A percentile compares a stretch with the other conserved stretches of the same genome.
phyloP scores from a whole-genome alignment of 2,797 vertebrate species.

The Phataginus tetradactyla region DNA sequence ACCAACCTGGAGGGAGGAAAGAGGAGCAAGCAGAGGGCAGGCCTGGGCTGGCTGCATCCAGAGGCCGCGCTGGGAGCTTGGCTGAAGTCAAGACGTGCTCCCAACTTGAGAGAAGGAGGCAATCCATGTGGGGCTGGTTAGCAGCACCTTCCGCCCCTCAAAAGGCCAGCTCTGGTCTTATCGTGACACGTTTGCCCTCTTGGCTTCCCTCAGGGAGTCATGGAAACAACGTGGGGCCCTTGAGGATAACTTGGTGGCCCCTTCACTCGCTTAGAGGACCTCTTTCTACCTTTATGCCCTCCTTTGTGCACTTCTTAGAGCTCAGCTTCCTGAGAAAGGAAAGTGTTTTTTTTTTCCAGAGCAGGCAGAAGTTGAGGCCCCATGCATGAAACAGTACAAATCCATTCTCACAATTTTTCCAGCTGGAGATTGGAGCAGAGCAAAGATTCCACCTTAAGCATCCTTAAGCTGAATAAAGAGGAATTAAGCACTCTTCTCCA shows the following conservation, averaged over 20 bases:
- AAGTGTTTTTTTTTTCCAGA: background rate
- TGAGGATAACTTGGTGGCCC: background rate
- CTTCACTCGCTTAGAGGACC: background rate
- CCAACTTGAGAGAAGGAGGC: background rate
- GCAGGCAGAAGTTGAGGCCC: background rate
- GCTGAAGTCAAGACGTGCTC: background rate
- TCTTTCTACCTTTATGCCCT: background rate
- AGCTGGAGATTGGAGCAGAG: background rate
- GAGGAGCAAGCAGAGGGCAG: background rate
- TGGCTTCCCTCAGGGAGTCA: background rate
- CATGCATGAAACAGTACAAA: background rate
- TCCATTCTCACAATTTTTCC: background rate
- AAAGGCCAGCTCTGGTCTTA: background rate
- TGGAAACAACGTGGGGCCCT: background rate
- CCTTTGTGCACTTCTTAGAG: background rate
- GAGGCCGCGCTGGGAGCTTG: background rate
- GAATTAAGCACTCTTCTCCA: background rate
- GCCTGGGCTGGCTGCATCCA: background rate
- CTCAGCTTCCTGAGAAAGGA: background rate
- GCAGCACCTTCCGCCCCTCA: background rate
- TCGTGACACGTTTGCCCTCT: background rate
- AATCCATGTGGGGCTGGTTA: background rate
- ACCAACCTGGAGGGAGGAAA: background rate
- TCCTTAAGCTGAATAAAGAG: constrained; percentile 3
- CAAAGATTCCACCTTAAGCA: constrained; percentile 18